Percentiles rank a stretch among this genome's conserved stretches.
Conservation (phyloP, 2,797 vertebrate genomes). For the Clarias fuscus region DNA sequence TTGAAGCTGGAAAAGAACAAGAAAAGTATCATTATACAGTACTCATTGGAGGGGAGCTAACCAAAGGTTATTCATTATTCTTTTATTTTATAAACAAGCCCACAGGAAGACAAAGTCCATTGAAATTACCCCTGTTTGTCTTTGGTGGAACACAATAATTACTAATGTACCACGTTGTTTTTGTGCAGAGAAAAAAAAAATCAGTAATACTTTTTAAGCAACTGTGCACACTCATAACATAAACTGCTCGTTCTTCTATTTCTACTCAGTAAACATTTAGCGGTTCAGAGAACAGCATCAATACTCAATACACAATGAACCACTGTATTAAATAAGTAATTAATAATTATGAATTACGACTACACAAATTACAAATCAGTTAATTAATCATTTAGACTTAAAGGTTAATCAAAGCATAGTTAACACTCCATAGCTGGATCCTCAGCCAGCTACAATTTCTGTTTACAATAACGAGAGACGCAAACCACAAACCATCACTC, state of each 20-base stretch:
- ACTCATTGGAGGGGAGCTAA: neutral
- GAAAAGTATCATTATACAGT: neutral
- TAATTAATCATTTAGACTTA: constrained; percentile 3
- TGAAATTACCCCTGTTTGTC: constrained; percentile 51
- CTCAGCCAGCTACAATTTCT: neutral
- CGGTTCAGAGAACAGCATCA: neutral
- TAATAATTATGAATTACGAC: neutral
- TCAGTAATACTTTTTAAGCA: constrained; percentile 51
- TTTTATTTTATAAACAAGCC: constrained; percentile 43
- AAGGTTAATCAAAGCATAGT: constrained; percentile 20
- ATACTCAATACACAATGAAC: neutral
- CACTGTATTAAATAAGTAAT: neutral
- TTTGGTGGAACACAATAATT: constrained; percentile 52
- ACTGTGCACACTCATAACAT: constrained; percentile 36
- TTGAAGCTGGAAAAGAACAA: neutral
- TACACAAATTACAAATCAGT: neutral
- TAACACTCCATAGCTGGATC: neutral
- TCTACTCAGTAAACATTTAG: constrained; percentile 8
- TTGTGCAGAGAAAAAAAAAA: constrained; percentile 28
- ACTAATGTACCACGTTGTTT: constrained; percentile 55
- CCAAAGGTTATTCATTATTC: neutral
- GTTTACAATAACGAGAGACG: constrained; percentile 1
- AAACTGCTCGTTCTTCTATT: constrained; percentile 32
- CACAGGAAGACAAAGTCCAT: constrained; percentile 34
- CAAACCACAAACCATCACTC: constrained; percentile 14